These are phyloP conservation scores for Apteryx mantelli DNA, from an alignment of 2,113 vertebrate species.

Conservation along the genomic window DNA sequence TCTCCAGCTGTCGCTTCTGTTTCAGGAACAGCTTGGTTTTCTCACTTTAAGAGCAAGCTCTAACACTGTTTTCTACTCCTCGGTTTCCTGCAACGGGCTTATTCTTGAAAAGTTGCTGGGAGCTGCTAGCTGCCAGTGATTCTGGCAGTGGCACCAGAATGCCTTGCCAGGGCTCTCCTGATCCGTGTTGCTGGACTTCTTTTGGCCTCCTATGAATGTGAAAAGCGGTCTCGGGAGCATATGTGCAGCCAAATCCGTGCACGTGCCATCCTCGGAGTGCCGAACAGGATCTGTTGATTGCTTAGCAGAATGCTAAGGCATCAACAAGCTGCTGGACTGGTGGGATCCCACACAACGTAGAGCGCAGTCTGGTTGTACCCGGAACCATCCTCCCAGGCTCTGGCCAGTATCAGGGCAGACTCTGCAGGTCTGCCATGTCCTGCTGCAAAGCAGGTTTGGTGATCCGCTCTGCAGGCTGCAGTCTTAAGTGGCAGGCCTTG, in stretches of 20 bases:
- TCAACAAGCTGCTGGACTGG: rapidly evolving
- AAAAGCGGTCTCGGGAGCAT: neutral
- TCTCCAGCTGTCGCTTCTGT: neutral
- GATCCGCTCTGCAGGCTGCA: neutral
- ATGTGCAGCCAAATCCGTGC: neutral
- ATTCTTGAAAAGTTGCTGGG: neutral
- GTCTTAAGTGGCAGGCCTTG: neutral
- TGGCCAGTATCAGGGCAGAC: rapidly evolving
- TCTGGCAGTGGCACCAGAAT: neutral
- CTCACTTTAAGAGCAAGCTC: neutral
- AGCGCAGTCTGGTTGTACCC: neutral
- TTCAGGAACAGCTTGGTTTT: neutral
- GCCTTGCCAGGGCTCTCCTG: neutral
- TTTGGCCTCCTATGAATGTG: neutral
- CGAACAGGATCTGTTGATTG: neutral
- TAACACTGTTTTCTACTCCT: neutral
- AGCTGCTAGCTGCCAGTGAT: neutral
- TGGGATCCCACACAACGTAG: neutral
- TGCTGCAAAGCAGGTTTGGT: neutral
- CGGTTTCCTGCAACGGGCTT: neutral
- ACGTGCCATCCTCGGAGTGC: rapidly evolving
- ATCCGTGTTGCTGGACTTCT: neutral
- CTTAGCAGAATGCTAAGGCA: neutral
- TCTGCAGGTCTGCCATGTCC: neutral
- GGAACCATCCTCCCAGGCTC: neutral